Percentiles rank a stretch among this genome's conserved stretches.
These are phyloP conservation scores for Odocoileus hemionus DNA, from an alignment of 2,113 vertebrate genomes.

Conservation along the genomic window DNA sequence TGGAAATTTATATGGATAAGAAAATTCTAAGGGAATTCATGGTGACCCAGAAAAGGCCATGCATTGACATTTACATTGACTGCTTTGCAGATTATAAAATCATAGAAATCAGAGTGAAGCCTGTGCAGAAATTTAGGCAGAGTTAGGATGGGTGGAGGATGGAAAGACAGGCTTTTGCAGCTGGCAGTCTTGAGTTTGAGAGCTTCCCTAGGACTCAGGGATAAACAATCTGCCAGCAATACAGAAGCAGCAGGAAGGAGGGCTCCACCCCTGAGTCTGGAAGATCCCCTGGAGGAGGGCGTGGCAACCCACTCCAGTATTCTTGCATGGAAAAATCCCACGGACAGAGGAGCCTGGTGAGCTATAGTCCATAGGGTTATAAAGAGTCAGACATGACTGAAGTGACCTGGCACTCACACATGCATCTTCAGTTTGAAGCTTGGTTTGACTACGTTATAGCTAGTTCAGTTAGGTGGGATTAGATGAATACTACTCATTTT, in stretches of 20 bases:
- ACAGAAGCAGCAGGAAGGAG: not conserved
- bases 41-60: not conserved
- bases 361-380: not conserved
- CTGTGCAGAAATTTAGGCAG: not conserved
- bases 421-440: not conserved
- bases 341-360: not conserved
- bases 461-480: not conserved
- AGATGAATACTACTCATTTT: not conserved
- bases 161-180: not conserved
- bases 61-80: not conserved
- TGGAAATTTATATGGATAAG: not conserved
- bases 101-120: not conserved
- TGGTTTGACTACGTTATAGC: not conserved
- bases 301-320: not conserved
- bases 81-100: not conserved
- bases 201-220: not conserved
- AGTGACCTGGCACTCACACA: not conserved
- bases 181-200: not conserved
- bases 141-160: fast-evolving
- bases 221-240: not conserved
- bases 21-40: not conserved
- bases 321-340: not conserved
- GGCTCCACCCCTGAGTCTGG: not conserved
- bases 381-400: not conserved
- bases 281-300: not conserved